Evolutionary conservation across 2,113 vertebrate genomes (phyloP).

Genomic region (Seriola rivoliana): DNA sequence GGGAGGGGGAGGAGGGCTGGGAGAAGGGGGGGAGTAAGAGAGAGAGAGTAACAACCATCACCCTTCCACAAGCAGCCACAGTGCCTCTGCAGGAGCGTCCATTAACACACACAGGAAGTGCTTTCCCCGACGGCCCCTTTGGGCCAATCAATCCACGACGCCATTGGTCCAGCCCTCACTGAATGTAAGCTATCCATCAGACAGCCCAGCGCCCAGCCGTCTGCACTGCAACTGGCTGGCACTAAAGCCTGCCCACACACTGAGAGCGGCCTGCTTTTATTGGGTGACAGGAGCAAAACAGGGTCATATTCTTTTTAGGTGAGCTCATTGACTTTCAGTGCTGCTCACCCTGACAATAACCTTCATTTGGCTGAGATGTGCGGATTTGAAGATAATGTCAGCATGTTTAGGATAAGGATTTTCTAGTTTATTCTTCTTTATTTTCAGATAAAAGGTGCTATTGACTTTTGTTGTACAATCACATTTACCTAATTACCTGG

Average conservation of each 20-base stretch:
- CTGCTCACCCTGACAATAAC: slow-evolving; percentile 34
- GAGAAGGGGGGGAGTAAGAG: not conserved
- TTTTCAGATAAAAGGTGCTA: slow-evolving; percentile 47
- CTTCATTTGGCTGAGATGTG: slow-evolving; percentile 56
- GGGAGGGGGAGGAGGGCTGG: slow-evolving; percentile 39
- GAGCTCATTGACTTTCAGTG: slow-evolving; percentile 47
- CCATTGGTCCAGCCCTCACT: slow-evolving; percentile 74
- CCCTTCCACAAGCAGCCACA: slow-evolving; percentile 69
- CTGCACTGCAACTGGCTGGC: slow-evolving; percentile 73
- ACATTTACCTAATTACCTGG: slow-evolving; percentile 49
- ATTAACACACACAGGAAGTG: slow-evolving; percentile 83
- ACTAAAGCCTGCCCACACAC: slow-evolving; percentile 67
- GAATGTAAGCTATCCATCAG: slow-evolving; percentile 79
- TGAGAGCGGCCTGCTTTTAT: slow-evolving; percentile 56
- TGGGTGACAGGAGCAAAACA: slow-evolving; percentile 65
- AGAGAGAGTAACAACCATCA: slow-evolving; percentile 62
- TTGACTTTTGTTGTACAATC: slow-evolving; percentile 54
- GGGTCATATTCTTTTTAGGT: slow-evolving; percentile 54
- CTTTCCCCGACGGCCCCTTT: slow-evolving; percentile 76
- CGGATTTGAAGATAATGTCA: slow-evolving; percentile 34
- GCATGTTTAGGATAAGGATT: slow-evolving; percentile 37
- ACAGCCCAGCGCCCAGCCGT: slow-evolving; percentile 72
- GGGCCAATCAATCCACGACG: slow-evolving; percentile 80
- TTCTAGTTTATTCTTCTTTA: slow-evolving; percentile 36
- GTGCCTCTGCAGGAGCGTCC: slow-evolving; percentile 75